Percentiles rank a stretch among this genome's conserved stretches.
Evolutionary conservation across 2,888 invertebrate genomes (phyloP).

Genomic region (Nomada ferruginata): DNA sequence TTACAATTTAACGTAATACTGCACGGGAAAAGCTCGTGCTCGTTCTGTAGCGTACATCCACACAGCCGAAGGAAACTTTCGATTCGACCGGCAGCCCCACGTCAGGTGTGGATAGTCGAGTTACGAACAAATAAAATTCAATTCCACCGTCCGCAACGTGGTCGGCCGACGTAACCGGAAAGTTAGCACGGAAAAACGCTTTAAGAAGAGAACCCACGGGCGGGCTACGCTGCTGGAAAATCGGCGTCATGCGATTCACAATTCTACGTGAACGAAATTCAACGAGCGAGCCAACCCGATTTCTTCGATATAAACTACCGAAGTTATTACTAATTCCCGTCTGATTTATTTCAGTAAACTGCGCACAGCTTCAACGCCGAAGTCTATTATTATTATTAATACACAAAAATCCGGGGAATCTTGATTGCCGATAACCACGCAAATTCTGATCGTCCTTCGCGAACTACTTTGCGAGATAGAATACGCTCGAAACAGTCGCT

Average conservation of each 20-base stretch:
- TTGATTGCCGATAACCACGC: no score
- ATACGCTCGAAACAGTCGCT: background rate
- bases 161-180: conserved; percentile 39
- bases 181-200: conserved; percentile 30
- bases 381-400: no score
- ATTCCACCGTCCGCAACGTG: conserved; percentile 33
- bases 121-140: conserved; percentile 52
- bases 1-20: conserved; percentile 35
- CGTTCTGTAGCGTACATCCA: background rate
- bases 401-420: no score
- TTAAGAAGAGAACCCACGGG: conserved; percentile 3
- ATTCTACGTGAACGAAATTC: conserved; percentile 29
- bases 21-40: background rate
- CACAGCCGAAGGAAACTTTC: conserved; percentile 34
- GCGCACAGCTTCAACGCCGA: no score
- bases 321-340: background rate
- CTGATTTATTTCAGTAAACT: no score
- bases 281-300: background rate
- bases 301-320: background rate
- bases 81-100: conserved; percentile 17
- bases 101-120: conserved; percentile 44
- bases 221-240: conserved; percentile 3
- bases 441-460: no score
- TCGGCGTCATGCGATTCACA: conserved; percentile 16
- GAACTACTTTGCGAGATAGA: no score